These are phyloP conservation scores for Achlya flavicornis DNA, from an alignment of 2,888 invertebrate species.

Conservation along the genomic window DNA sequence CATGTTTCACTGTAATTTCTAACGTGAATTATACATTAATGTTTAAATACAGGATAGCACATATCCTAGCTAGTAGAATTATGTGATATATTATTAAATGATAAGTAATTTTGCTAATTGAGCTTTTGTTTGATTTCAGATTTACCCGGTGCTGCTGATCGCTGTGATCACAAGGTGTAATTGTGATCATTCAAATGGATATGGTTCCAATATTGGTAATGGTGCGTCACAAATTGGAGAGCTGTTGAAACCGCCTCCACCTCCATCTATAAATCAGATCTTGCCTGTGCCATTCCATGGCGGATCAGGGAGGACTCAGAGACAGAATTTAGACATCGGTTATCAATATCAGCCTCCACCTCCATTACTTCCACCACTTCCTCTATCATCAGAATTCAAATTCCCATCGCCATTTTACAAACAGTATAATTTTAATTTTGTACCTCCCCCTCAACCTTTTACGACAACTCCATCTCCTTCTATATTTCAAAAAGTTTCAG, in stretches of 20 bases:
- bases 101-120: constrained; percentile 11
- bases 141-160: constrained; percentile 61
- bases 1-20: constrained; percentile 79
- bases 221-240: constrained; percentile 66
- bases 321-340: constrained; percentile 62
- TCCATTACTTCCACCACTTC: constrained; percentile 42
- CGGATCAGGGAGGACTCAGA: constrained; percentile 57
- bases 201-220: constrained; percentile 48
- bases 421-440: constrained; percentile 77
- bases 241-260: constrained; percentile 74
- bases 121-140: constrained; percentile 58
- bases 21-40: constrained; percentile 63
- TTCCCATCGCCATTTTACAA: constrained; percentile 77
- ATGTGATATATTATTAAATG: constrained; percentile 11
- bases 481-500: constrained; percentile 84
- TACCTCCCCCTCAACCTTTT: constrained; percentile 74
- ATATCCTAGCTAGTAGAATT: constrained; percentile 1
- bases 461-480: constrained; percentile 75
- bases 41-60: neutral
- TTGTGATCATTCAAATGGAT: constrained; percentile 57
- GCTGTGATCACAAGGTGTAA: constrained; percentile 54
- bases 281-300: constrained; percentile 72
- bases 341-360: constrained; percentile 66
- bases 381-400: constrained; percentile 60
- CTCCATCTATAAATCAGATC: constrained; percentile 60